Evolutionary conservation across 2,888 invertebrate genomes (phyloP), one percentile per base, ranked within the genome.

Genomic region (Actias luna): DNA sequence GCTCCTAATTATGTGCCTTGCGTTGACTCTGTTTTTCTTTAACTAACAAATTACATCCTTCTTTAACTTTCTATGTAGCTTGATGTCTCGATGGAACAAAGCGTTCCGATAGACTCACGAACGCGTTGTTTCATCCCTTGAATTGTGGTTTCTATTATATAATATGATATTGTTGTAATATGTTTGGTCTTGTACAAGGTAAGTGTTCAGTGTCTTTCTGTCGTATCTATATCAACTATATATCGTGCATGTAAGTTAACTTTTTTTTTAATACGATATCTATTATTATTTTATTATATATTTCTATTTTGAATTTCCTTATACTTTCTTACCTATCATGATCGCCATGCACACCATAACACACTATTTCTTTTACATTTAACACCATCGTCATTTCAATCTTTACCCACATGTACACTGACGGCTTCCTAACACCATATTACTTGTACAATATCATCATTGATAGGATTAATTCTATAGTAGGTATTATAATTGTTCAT

Each of bases 1-100:
- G 89, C 86, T 87, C 88, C 85, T 84, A 80, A 64, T 65, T 84
- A 80, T 83, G 77, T 88, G 92, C 84, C 88, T 90, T 89, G 89
- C 90, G 88, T 87, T 89, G 86, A 85, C 83, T 89, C 85, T 84
- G 84, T 78, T 83, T 80, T 86, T 84, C 82, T 82, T 85, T 75
- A 84, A 82, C 79, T 89, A 85, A 88, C 81, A 74, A 81, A 80
- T 79, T 79, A 84, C 77, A 78, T 80, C 73, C 82, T 85, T 80
- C 79, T 85, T 82, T 82, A 80, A 77, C 71, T 72, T 77, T 73
- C 70, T 80, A 72, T 74, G 83, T 91, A 91, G 91, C 84, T 91
- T 88, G 86, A 78, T 84, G 86, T 88, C 76, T 77, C 71, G 67
- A 83, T 90, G 89, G 82, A 90, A 86, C 76, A 85, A 88, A 78